Base-by-base conservation (phyloP, 2,888 invertebrate species). In the Phlogophora meticulosa region DNA sequence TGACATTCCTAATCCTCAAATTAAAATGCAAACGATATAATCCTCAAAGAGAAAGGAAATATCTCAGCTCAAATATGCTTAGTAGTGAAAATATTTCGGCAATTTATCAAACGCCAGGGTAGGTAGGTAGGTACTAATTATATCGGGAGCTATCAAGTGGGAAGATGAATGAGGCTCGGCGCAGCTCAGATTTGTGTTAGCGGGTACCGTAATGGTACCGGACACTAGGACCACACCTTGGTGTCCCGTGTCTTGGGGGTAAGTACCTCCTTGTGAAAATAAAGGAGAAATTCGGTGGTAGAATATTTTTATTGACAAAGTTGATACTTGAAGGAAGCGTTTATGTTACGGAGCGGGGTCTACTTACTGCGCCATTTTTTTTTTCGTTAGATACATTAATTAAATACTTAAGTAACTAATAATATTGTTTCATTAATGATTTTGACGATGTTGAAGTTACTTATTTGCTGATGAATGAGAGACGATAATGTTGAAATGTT, bases 61-160 rank as follows among this genome's bases (percentile, higher is more conserved):
- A 51, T 49, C 17, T 43, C n/a, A n/a, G 38, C 45, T 36, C 7
- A 51, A 49, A 55, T 74, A 64, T 48, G 48, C 48, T 9, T 45
- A 59, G 49, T 56, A 40, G 61, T 40, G 65, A 58, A 72, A 76
- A 76, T 69, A 82, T 80, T 73, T 58, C 32, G 56, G 49, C 43
- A 67, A 82, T 82, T 81, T 69, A 72, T 81, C 71, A 82, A 67
- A 55, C 48, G 22, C 69, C 28, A 61, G 57, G 53, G 45, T 28
- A 45, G 32, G 43, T n/a, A n/a, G 59, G 46, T 48, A 28, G 59
- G 46, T 45, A 69, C 72, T 82, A 79, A 80, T 80, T 80, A 80
- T 71, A 71, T 71, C 70, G 63, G 52, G 45, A 52, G 65, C 72
- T 82, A 76, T 76, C 80, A 80, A 82, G 76, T 64, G 69, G 4